Base-by-base conservation (phyloP, 2,797 vertebrate species). In the Gymnodraco acuticeps region DNA sequence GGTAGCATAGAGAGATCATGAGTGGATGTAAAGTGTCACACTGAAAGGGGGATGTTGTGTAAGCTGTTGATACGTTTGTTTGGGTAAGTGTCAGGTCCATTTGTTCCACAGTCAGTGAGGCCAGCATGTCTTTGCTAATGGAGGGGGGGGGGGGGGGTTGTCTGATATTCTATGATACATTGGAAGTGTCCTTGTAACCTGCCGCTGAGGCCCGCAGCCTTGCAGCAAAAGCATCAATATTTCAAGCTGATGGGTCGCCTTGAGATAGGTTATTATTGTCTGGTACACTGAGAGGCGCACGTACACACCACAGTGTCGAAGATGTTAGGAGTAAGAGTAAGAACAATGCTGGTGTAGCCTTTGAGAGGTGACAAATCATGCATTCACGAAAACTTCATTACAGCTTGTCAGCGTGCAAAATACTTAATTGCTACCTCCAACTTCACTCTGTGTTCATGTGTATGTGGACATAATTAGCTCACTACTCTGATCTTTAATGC, bases 401-500 rank as follows among this genome's bases (percentile, higher is more conserved):
- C 48, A 27, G 52, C 78, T 77, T 51, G 63, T 77, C 73, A 50
- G 55, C 14, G 53, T 64, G 70, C 64, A 80, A 83, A 87, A 77
- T 56, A 59, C 70, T 71, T 83, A 70, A 89, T 84, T 82, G 73
- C 63, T 47, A 48, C 60, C 20, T 64, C 4, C 14, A 65, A 43
- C 50, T 67, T 60, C 50, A 10, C 41, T 50, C 48, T 64, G 82
- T 68, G 58, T 80, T 73, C 62, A 38, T 71, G 9, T 59, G 48
- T 14, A 70, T 15, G 53, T 46, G 73, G 64, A 50, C 58, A 79
- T 84, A 92, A 91, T 90, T 88, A 92, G 89, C 87, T 47, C 67
- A 70, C 77, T 85, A 86, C 83, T 77, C 76, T 85, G 87, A 89
- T 89, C 85, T 80, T 81, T 85, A 86, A 90, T 87, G 88, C 60